Conservation (phyloP, 2,113 vertebrate genomes). For the Acrocephalus arundinaceus region DNA sequence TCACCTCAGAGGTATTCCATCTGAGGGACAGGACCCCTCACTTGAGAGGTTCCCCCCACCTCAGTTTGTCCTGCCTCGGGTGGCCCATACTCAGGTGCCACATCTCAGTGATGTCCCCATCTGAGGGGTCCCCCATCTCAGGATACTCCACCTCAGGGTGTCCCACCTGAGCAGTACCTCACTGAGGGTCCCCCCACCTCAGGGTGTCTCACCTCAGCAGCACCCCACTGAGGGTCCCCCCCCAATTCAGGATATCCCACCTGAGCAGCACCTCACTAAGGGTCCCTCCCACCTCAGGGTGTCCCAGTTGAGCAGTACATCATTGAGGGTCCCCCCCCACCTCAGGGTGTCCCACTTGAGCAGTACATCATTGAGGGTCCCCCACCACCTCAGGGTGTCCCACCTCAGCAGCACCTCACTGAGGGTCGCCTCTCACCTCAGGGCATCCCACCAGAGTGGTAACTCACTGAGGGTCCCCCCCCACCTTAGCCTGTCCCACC, state of each 20-base stretch:
- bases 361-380: too few species aligned
- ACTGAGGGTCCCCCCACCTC: neutral
- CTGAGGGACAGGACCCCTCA: neutral
- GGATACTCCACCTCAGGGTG: fast-evolving
- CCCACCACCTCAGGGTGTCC: fast-evolving
- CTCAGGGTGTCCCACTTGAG: neutral
- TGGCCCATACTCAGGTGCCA: neutral
- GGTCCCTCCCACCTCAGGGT: neutral
- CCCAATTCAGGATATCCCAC: neutral
- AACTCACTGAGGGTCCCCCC: neutral
- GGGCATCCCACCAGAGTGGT: fast-evolving
- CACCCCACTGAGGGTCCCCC: neutral
- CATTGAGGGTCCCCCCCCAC: too few species aligned
- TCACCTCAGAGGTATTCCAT: neutral
- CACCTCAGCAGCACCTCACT: neutral
- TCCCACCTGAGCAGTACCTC: neutral
- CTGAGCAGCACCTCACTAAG: neutral
- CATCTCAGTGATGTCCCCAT: neutral
- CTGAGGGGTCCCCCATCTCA: neutral
- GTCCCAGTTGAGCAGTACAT: fast-evolving
- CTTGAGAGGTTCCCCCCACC: neutral
- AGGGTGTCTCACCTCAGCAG: fast-evolving
- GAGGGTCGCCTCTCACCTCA: neutral
- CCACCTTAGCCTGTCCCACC: neutral
- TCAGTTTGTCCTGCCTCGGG: neutral